These are phyloP conservation scores for Poicephalus meyeri DNA, from an alignment of 2,113 vertebrate species.

Conservation along the genomic window DNA sequence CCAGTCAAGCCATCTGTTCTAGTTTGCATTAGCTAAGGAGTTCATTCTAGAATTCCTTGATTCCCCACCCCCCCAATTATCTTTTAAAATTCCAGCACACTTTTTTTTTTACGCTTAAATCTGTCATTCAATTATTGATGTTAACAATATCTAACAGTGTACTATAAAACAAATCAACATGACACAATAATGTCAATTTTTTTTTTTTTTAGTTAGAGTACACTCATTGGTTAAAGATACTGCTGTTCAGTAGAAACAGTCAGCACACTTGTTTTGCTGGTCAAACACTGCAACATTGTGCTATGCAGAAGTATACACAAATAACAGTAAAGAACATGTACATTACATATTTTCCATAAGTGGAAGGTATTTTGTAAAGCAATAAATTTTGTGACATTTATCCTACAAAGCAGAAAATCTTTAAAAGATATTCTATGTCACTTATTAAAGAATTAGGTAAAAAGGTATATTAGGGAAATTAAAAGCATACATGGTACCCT, in stretches of 20 bases:
- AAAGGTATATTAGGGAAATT: background rate
- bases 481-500: background rate
- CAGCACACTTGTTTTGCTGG: background rate
- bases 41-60: background rate
- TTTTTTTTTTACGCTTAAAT: background rate
- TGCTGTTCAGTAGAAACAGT: background rate
- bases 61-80: background rate
- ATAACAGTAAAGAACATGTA: background rate
- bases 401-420: background rate
- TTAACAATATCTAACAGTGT: background rate
- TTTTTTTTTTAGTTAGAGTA: background rate
- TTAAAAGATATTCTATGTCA: background rate
- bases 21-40: background rate
- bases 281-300: background rate
- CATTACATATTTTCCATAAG: background rate
- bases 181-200: background rate
- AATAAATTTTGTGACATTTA: background rate
- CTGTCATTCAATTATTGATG: background rate
- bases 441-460: background rate
- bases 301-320: background rate
- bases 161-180: background rate
- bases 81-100: accelerated
- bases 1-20: background rate
- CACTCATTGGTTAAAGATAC: background rate
- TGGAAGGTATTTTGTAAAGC: background rate